phyloP scores from a whole-genome alignment of 2,113 vertebrate genomes.

The Xiphorhynchus elegans region DNA sequence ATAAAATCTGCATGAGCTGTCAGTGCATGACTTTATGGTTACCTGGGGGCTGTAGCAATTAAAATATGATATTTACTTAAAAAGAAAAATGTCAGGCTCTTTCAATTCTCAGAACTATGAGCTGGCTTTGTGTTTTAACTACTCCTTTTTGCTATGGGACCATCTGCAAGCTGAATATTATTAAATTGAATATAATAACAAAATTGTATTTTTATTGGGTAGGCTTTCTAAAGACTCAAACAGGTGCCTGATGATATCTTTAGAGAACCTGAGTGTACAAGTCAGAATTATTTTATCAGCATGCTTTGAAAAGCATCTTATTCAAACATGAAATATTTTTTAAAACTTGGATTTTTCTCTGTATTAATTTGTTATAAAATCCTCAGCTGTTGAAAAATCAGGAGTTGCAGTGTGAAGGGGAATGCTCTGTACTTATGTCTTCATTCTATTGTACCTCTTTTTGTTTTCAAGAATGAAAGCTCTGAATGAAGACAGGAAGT shows the following conservation, averaged over 20 bases:
- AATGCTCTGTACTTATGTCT: background rate
- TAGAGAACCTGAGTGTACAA: background rate
- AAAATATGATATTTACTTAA: conserved; percentile 66
- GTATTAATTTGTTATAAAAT: background rate
- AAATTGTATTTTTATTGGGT: background rate
- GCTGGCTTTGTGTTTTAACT: conserved; percentile 1
- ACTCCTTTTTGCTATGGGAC: background rate
- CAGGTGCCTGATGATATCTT: background rate
- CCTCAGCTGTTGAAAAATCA: background rate
- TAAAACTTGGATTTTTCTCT: background rate
- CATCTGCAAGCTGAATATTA: background rate
- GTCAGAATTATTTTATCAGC: background rate
- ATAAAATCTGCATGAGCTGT: conserved; percentile 51
- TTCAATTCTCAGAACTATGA: conserved; percentile 11
- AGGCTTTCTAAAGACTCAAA: background rate
- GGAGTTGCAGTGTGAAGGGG: background rate
- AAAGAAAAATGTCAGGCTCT: conserved; percentile 52
- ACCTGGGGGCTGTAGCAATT: conserved; percentile 40
- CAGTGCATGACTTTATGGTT: conserved; percentile 44
- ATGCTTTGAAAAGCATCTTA: background rate
- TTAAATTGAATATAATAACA: background rate
- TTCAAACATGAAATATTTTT: background rate
- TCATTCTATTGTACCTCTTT: background rate
- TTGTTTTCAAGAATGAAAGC: background rate
- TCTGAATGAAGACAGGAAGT: background rate